Percentiles rank a stretch among this genome's conserved stretches.
Evolutionary conservation across 2,113 vertebrate genomes (phyloP).

Genomic region (Ameiurus melas): DNA sequence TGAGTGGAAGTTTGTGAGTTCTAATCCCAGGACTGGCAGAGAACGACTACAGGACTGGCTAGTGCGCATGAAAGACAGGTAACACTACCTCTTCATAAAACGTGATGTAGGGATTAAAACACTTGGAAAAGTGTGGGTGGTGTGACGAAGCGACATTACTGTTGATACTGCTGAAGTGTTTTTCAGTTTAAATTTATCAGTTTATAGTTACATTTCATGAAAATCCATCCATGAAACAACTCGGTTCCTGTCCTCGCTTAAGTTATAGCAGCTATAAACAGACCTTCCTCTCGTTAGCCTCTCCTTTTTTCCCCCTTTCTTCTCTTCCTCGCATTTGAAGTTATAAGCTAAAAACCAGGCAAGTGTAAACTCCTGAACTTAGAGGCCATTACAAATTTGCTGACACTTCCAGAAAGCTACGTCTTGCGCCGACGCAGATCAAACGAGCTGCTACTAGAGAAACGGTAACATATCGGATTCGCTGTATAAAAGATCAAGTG

Average conservation of each 20-base stretch:
- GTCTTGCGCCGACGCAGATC: neutral
- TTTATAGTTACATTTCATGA: too few relatives aligned
- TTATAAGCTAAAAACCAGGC: neutral
- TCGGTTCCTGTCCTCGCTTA: too few relatives aligned
- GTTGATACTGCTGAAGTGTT: too few relatives aligned
- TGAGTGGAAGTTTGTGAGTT: neutral
- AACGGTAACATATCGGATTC: neutral
- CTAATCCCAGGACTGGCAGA: neutral
- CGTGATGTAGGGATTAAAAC: too few relatives aligned
- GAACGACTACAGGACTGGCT: too few relatives aligned
- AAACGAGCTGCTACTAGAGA: neutral
- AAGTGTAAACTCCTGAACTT: neutral
- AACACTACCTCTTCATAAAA: too few relatives aligned
- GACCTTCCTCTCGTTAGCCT: neutral
- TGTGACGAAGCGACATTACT: too few relatives aligned
- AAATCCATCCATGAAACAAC: too few relatives aligned
- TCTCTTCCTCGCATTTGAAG: neutral
- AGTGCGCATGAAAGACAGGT: too few relatives aligned
- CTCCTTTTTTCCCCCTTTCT: neutral
- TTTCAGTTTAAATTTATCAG: too few relatives aligned
- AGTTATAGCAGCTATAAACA: neutral
- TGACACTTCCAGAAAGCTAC: neutral
- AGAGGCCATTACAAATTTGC: too few relatives aligned
- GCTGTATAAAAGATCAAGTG: neutral
- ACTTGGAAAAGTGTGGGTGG: too few relatives aligned